Evolutionary conservation across 2,113 vertebrate species (phyloP).

Genomic region (Mesembrinibis cayennensis): DNA sequence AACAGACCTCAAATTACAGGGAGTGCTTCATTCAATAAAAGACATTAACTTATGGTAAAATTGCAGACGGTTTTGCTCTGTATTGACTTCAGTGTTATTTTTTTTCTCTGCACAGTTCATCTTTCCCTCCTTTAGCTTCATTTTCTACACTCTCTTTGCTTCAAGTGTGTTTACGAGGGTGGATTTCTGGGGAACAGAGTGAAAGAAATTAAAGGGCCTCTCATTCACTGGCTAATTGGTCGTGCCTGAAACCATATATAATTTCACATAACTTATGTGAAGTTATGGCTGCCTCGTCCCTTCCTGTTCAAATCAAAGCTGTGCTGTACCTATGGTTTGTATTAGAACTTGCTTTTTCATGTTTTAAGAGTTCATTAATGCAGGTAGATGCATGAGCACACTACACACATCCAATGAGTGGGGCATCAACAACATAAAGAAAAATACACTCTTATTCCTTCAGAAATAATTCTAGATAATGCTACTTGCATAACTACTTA

Average conservation of each 20-base stretch:
- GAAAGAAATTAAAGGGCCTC: background rate
- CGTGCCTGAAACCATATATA: background rate
- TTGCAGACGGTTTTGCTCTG: background rate
- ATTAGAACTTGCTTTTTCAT: background rate
- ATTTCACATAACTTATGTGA: background rate
- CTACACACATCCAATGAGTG: background rate
- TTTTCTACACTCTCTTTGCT: background rate
- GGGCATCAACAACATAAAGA: background rate
- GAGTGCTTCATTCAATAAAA: background rate
- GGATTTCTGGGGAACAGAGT: background rate
- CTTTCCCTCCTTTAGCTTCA: background rate
- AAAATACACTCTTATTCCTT: background rate
- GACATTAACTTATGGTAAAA: background rate
- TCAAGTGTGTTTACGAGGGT: background rate
- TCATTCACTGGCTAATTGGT: background rate
- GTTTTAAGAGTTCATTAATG: background rate
- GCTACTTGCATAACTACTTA: background rate
- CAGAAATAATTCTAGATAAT: background rate
- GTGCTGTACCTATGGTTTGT: background rate
- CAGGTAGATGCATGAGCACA: background rate
- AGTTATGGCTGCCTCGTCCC: background rate
- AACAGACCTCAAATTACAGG: background rate
- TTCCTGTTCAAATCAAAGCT: background rate
- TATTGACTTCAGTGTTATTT: background rate
- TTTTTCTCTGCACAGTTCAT: background rate